A percentile compares a stretch with the other conserved stretches of the same genome.
Evolutionary conservation across 1,140 invertebrate species (phyloP).

Genomic region (Aphelinus atriplicis): DNA sequence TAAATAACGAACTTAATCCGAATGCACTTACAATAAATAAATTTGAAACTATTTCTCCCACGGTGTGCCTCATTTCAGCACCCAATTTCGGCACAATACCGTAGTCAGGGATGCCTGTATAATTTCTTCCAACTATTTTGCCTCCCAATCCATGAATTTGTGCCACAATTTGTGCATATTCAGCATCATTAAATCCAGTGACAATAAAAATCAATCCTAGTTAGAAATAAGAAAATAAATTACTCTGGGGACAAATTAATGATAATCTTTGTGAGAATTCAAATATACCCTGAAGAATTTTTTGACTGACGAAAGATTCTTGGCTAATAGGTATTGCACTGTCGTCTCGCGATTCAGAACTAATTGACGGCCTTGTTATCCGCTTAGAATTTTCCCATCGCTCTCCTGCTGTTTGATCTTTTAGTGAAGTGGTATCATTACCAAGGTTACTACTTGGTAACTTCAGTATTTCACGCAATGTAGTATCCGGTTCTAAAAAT

Average conservation of each 20-base stretch:
- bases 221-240: slow-evolving; percentile 42
- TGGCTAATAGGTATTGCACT: slow-evolving; percentile 49
- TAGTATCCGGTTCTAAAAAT: slow-evolving; percentile 34
- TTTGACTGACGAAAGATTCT: slow-evolving; percentile 44
- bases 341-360: slow-evolving; percentile 26
- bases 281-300: slow-evolving; percentile 49
- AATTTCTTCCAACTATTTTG: slow-evolving; percentile 60
- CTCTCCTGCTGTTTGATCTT: slow-evolving; percentile 13
- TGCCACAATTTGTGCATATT: slow-evolving; percentile 53
- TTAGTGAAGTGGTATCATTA: slow-evolving; percentile 10
- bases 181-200: slow-evolving; percentile 61
- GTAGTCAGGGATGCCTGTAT: slow-evolving; percentile 68
- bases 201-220: slow-evolving; percentile 63
- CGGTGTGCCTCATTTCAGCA: slow-evolving; percentile 55
- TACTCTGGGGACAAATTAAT: no score
- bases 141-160: slow-evolving; percentile 65
- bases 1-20: no score
- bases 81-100: slow-evolving; percentile 66
- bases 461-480: slow-evolving; percentile 43
- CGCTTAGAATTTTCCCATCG: slow-evolving; percentile 15
- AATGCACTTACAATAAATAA: slow-evolving; percentile 66
- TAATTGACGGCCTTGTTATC: background rate
- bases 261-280: no score
- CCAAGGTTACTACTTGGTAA: slow-evolving; percentile 24
- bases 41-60: slow-evolving; percentile 68